Percentiles rank a stretch among this genome's conserved stretches.
Conservation (phyloP, 2,888 invertebrate species). For the Apamea epomidion region DNA sequence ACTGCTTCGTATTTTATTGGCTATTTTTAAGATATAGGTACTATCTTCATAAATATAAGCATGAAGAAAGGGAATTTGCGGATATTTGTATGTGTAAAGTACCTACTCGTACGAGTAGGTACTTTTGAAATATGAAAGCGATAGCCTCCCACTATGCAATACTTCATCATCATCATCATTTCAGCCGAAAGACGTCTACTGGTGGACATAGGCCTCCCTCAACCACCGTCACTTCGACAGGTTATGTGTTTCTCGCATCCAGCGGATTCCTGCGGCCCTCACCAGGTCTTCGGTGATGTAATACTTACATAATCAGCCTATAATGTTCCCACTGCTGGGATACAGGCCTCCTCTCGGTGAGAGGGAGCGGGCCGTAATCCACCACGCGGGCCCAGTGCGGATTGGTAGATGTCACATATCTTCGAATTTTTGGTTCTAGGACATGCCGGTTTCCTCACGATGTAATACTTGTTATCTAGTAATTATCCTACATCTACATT, state of each 20-base stretch:
- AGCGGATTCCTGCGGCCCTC: neutral
- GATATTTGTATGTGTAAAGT: neutral
- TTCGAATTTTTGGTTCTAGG: no score
- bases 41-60: neutral
- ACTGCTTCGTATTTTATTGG: neutral
- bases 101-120: neutral
- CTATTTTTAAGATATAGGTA: neutral
- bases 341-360: no score
- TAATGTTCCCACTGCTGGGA: no score
- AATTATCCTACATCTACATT: constrained; percentile 9
- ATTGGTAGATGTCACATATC: no score
- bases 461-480: neutral
- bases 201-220: neutral
- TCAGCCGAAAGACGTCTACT: neutral
- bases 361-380: no score
- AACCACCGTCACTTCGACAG: neutral
- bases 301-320: neutral
- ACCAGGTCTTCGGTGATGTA: neutral
- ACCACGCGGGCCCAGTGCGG: no score
- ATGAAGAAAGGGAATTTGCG: neutral
- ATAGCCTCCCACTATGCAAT: neutral
- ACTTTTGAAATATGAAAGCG: neutral
- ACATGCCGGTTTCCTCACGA: neutral
- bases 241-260: neutral
- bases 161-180: neutral